Evolutionary conservation across 2,113 vertebrate species (phyloP), one percentile per base, ranked within the genome.

Genomic region (Poeciliopsis occidentalis): DNA sequence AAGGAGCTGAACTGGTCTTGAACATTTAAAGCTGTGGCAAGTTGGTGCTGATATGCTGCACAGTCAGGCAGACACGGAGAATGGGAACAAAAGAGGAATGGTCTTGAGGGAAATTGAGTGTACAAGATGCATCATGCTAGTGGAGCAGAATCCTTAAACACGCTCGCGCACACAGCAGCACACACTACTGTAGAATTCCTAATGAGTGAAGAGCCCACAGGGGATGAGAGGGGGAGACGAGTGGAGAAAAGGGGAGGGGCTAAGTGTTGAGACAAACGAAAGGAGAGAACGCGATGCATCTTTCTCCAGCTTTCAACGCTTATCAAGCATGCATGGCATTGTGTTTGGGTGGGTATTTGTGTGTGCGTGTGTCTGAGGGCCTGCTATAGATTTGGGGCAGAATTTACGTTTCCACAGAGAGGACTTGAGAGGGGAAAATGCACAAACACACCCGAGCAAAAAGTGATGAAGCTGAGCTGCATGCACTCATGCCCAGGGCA

Each of bases 81-180:
- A 47, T 37, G 62, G 71, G 82, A 88, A 83, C 62, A 83, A 76
- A 88, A 82, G 83, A 80, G 71, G 76, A 84, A 82, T 13, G 19
- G 74, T 89, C 88, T 90, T 80, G 60, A 73, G 92, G 86, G 91
- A 92, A 90, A 85, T 78, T 34, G 75, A 80, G 84, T 82, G 86
- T 88, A 91, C 85, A 82, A 88, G 88, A 89, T 81, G 81, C 86
- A 89, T 90, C 84, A 87, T 82, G 85, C 80, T 78, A 83, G 78
- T 81, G 82, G 88, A 92, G 89, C 79, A 86, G 87, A 92, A 92
- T 93, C 80, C 85, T 90, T 82, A 87, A 91, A 89, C 73, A 76
- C 79, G 39, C 61, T 73, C 11, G 1, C 69, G 67, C 65, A 60
- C 68, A 64, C 75, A 57, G 61, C 57, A 0, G 31, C 71, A 77